Percentiles rank a stretch among this genome's conserved stretches.
Conservation (phyloP, 1,140 invertebrate genomes). For the Calliphora vicina region DNA sequence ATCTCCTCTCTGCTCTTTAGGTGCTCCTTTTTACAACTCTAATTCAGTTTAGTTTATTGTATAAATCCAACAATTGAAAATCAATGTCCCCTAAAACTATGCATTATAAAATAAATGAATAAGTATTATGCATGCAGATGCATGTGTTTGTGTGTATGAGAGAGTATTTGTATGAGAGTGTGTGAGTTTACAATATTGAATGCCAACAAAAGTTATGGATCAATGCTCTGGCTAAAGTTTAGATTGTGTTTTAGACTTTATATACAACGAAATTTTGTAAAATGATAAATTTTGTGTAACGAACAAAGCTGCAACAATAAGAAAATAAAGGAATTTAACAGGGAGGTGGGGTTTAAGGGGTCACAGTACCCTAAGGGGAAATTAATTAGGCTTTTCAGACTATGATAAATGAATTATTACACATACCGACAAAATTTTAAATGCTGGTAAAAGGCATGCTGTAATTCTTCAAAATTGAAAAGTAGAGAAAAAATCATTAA, state of each 20-base stretch:
- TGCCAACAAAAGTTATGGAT: constrained; percentile 16
- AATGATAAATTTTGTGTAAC: not conserved
- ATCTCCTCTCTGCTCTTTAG: not conserved
- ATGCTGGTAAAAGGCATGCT: too few species aligned
- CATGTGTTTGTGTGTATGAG: not conserved
- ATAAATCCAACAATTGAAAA: constrained; percentile 10
- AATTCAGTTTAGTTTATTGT: constrained; percentile 7
- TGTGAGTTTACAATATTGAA: not conserved
- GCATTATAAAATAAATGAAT: constrained; percentile 13
- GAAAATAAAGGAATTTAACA: not conserved
- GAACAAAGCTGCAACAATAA: not conserved
- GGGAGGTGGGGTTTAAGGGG: not conserved
- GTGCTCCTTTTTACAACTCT: not conserved
- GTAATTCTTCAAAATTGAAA: too few species aligned
- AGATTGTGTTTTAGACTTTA: not conserved
- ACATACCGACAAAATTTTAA: too few species aligned
- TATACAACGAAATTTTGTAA: not conserved
- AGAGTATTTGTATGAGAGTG: not conserved
- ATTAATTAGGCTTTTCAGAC: too few species aligned
- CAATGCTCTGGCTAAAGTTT: constrained; percentile 9
- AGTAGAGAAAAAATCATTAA: too few species aligned
- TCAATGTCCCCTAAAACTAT: constrained; percentile 13
- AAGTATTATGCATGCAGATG: not conserved
- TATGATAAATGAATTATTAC: too few species aligned
- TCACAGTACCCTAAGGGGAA: too few species aligned